phyloP scores from a whole-genome alignment of 2,888 invertebrate genomes.

The Lepidocyrtoides sp. region DNA sequence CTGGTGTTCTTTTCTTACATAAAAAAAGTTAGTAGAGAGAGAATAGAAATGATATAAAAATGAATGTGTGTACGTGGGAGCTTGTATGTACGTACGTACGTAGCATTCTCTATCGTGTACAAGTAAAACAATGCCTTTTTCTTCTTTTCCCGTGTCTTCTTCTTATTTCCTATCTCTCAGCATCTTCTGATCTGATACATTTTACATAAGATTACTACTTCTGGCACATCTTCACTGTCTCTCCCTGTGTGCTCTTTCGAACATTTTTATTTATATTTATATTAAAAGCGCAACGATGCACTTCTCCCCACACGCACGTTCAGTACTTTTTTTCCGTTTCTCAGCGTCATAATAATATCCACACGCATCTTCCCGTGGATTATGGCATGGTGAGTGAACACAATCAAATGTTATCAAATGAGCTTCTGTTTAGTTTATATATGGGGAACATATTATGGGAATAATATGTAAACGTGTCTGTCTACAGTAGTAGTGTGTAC shows the following conservation, averaged over 20 bases:
- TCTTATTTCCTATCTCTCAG: conserved; percentile 14
- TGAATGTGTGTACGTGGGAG: conserved; percentile 45
- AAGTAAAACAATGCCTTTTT: conserved; percentile 67
- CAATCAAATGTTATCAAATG: conserved; percentile 72
- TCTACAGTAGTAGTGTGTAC: neutral
- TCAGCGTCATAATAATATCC: conserved; percentile 23
- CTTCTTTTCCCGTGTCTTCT: conserved; percentile 47
- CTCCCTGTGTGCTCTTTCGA: neutral
- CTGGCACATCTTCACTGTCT: conserved; percentile 13
- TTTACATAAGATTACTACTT: conserved; percentile 67
- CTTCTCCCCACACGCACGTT: conserved; percentile 50
- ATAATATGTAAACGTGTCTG: neutral
- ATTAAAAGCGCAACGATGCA: conserved; percentile 70
- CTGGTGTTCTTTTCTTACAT: conserved; percentile 37
- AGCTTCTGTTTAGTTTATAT: conserved; percentile 46
- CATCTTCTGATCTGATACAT: conserved; percentile 70
- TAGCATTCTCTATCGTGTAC: neutral
- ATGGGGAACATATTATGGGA: conserved; percentile 21
- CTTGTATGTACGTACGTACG: conserved; percentile 18
- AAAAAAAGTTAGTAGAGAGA: conserved; percentile 33
- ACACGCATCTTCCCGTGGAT: conserved; percentile 60
- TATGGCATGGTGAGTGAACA: conserved; percentile 60
- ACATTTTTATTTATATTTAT: conserved; percentile 64
- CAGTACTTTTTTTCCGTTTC: neutral
- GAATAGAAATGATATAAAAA: conserved; percentile 46